Base-by-base conservation (phyloP, 2,797 vertebrate species). In the Onychomys torridus region DNA sequence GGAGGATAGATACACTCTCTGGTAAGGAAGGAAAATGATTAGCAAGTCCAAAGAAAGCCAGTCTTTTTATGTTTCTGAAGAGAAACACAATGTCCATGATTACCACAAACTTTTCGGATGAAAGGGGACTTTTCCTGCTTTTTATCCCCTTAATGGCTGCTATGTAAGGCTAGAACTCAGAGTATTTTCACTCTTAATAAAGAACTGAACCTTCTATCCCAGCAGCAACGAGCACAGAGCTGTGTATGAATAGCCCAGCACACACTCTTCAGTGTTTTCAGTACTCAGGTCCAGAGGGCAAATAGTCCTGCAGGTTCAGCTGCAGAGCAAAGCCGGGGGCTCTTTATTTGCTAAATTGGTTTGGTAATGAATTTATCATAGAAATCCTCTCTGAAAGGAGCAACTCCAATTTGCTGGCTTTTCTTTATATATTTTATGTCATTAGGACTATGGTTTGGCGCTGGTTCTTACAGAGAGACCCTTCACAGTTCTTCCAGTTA, bases 321-420 rank as follows among this genome's bases (percentile, higher is more conserved):
- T 25, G 81, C 8, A 40, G 86, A 85, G 90, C 69, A 88, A 86
- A 94, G 23, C 43, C 75, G 27, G n/a, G 29, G 86, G 29, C 11
- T 92, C 76, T 95, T 95, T 77, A 69, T 93, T 93, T 95, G 92
- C 61, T 89, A 29, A 46, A 85, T 79, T 92, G 93, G 76, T 67
- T 96, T 83, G 87, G 86, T 65, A 96, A 92, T 96, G 69, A 86
- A 78, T 90, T 96, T 95, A 85, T 88, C 65, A 91, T 65, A 85
- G 79, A 95, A 95, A 88, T 96, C 17, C 27, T 91, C 49, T 76
- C 52, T 86, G 91, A 96, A 96, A 92, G 57, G 77, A 95, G 75
- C 46, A 52, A 92, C 52, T 52, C 59, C 65, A 77, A 67, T 69
- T 90, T 82, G 12, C 34, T 83, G 90, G 73, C 19, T 89, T 90